Conservation (phyloP, 2,797 vertebrate species). For the Microctenopoma lineatum region DNA sequence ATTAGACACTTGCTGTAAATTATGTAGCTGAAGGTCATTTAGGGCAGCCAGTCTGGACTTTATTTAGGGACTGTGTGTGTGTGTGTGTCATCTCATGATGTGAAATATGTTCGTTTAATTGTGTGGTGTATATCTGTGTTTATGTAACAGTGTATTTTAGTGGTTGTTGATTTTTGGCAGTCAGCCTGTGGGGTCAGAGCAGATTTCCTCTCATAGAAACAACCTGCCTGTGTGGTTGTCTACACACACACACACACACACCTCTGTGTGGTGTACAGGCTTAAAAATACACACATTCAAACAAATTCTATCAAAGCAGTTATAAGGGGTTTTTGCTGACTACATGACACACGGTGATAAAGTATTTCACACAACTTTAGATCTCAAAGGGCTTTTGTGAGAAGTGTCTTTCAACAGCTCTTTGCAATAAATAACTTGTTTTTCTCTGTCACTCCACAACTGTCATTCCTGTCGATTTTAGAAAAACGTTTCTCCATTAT, state of each 20-base stretch:
- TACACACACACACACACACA: background rate
- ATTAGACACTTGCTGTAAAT: slow-evolving; percentile 52
- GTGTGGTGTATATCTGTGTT: background rate
- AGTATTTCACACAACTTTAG: background rate
- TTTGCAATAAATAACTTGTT: background rate
- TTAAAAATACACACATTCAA: slow-evolving; percentile 14
- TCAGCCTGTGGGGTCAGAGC: slow-evolving; percentile 61
- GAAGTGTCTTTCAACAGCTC: slow-evolving; percentile 1
- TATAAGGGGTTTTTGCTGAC: slow-evolving; percentile 11
- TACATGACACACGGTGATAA: slow-evolving; percentile 16
- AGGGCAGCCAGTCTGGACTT: slow-evolving; percentile 52
- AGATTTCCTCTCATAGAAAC: slow-evolving; percentile 60
- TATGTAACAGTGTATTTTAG: slow-evolving; percentile 19
- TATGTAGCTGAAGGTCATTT: slow-evolving; percentile 44
- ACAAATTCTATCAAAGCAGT: background rate
- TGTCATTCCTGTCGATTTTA: slow-evolving; percentile 20
- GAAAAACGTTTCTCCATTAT: slow-evolving; percentile 5
- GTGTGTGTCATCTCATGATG: slow-evolving; percentile 8
- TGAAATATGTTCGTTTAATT: slow-evolving; percentile 3
- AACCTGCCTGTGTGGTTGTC: slow-evolving; percentile 18
- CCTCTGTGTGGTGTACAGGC: slow-evolving; percentile 4
- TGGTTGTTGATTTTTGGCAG: slow-evolving; percentile 49
- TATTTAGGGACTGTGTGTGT: slow-evolving; percentile 32
- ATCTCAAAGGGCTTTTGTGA: slow-evolving; percentile 8
- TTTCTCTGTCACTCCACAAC: slow-evolving; percentile 15